A percentile compares a stretch with the other conserved stretches of the same genome.
Conservation (phyloP, 2,797 vertebrate genomes). For the Podarcis lilfordi region DNA sequence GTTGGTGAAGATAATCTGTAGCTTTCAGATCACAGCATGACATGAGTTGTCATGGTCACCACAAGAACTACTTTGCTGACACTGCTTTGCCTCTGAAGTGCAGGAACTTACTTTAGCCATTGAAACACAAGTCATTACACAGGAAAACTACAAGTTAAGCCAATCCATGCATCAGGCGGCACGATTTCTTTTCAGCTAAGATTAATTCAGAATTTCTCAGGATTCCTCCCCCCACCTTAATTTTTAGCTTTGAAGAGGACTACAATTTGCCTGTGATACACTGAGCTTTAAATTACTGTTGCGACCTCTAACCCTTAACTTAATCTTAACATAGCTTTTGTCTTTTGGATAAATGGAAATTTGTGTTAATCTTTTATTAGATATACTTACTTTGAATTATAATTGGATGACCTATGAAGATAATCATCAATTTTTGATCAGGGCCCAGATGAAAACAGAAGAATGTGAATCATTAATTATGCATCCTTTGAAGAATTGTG, state of each 20-base stretch:
- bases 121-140: background rate
- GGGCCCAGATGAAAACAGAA: constrained; percentile 38
- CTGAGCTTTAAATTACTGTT: constrained; percentile 34
- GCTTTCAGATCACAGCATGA: background rate
- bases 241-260: constrained; percentile 17
- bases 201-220: constrained; percentile 4
- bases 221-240: background rate
- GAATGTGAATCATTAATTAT: constrained; percentile 38
- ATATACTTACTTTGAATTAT: constrained; percentile 49
- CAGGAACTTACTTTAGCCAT: background rate
- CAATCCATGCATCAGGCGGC: background rate
- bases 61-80: background rate
- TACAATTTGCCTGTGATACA: constrained; percentile 26
- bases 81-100: background rate
- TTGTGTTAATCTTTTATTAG: constrained; percentile 49
- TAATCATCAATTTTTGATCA: constrained; percentile 45
- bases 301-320: constrained; percentile 11
- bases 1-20: background rate
- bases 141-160: background rate
- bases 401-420: constrained; percentile 45
- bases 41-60: background rate
- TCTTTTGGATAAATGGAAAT: constrained; percentile 33
- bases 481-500: constrained; percentile 18
- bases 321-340: constrained; percentile 40
- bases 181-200: background rate